Base-by-base conservation (phyloP, 2,888 invertebrate species). In the Oasisia sp. region DNA sequence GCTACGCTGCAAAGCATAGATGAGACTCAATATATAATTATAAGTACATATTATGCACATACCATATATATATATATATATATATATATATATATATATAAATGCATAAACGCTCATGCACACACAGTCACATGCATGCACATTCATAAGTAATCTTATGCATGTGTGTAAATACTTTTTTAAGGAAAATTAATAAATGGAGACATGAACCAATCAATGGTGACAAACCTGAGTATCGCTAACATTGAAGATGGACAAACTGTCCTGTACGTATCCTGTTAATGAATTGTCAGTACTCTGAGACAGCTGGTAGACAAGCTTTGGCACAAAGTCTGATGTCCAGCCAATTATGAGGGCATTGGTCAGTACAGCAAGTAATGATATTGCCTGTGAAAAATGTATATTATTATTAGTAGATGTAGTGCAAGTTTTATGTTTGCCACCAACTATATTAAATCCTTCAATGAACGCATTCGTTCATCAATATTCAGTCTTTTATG, bases 331-430 rank as follows among this genome's bases (percentile, higher is more conserved):
- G 95, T 99, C 99, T 93, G 99, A 99, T 0, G 99, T 99, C 96
- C 99, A 99, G 0, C 99, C 99, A 94, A 99, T 99, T 74, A 99
- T 99, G 95, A 99, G 98, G 0, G 99, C 99, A 98, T 98, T 74
- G 7, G 19, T 74, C n/a, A 74, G 27, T 27, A 74, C 74, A 74
- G 74, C 74, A n/a, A 74, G 19, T 27, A 74, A 74, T 74, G 74
- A 74, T 74, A 74, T 74, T 74, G 74, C 74, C 74, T 74, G 19
- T 74, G 74, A 74, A 74, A 19, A 74, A 27, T 50, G 1, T 2
- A 38, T 4, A 38, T 38, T 38, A 38, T 38, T 38, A 38, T 38
- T 38, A 38, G 1, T 38, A n/a, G n/a, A n/a, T n/a, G n/a, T n/a
- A n/a, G n/a, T n/a, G n/a, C n/a, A n/a, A n/a, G n/a, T n/a, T n/a